Evolutionary conservation across 1,140 invertebrate species (phyloP), one percentile per base, ranked within the genome.

Genomic region (Lordiphosa stackelbergi): DNA sequence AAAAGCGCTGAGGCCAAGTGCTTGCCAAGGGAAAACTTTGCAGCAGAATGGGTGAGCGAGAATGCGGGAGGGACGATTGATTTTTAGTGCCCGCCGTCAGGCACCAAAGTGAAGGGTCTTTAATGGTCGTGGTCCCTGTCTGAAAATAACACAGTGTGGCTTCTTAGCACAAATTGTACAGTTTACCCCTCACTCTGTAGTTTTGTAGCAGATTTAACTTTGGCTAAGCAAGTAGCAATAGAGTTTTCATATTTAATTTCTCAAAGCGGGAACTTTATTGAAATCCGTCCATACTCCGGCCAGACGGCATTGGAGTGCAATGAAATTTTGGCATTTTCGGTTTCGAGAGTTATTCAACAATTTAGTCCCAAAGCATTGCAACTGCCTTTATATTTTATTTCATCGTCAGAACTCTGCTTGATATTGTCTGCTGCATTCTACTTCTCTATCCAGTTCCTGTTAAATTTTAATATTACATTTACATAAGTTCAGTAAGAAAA

Each of bases 31-130:
- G 42, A 35, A 57, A 37, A 36, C 64, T 58, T 40, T 56, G 2
- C 38, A 36, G 12, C 24, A 45, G 34, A 51, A 36, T 51, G 12
- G 13, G 24, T 5, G 38, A 16, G 13, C 13, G 22, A 31, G 13
- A 11, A 8, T n/a, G 9, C 16, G 35, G 34, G 51, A 4, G 11
- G 35, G 51, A 24, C 62, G 40, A 74, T 81, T 68, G 70, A 59
- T 59, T 66, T 69, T 61, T 48, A 46, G 16, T 58, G 40, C 31
- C 19, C 38, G 22, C 42, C 24, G 28, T 45, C 42, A 3, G n/a
- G 28, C 24, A 31, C 28, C 28, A 31, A 31, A 31, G 28, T 31
- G 28, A 31, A 31, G 28, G 28, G 28, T 31, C 28, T 31, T 31
- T 31, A 8, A 31, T 31, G 28, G 6, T 31, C 28, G 28, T 31